Evolutionary conservation across 2,797 vertebrate genomes (phyloP).

Genomic region (Notoglanidium macrostoma): DNA sequence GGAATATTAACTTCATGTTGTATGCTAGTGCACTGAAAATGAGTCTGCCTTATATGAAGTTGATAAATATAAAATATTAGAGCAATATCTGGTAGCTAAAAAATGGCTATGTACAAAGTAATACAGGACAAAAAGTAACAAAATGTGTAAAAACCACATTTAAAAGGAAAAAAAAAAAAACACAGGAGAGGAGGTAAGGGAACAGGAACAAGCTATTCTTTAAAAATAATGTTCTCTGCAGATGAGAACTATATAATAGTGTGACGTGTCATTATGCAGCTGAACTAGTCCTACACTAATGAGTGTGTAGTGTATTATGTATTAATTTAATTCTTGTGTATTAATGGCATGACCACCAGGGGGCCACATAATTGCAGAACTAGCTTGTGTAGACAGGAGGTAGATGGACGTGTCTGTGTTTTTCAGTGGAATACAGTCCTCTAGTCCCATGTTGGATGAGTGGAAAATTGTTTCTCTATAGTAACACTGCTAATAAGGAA

Average conservation of each 20-base stretch:
- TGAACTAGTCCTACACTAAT: neutral
- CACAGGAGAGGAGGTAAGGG: constrained; percentile 34
- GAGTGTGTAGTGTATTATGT: neutral
- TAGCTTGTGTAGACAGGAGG: neutral
- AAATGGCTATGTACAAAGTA: constrained; percentile 68
- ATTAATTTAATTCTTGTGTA: neutral
- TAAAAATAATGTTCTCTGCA: constrained; percentile 37
- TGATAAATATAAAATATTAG: constrained; percentile 64
- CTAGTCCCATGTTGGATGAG: neutral
- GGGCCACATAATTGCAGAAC: constrained; percentile 53
- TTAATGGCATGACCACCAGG: constrained; percentile 57
- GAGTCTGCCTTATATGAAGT: constrained; percentile 62
- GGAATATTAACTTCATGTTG: constrained; percentile 63
- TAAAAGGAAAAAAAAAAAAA: constrained; percentile 50
- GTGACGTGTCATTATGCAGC: neutral
- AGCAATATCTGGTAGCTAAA: constrained; percentile 62
- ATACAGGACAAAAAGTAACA: constrained; percentile 65
- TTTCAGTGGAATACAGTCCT: constrained; percentile 14
- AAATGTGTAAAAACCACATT: constrained; percentile 54
- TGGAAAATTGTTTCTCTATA: constrained; percentile 37
- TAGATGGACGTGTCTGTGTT: neutral
- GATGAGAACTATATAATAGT: constrained; percentile 4
- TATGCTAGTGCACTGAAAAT: constrained; percentile 63
- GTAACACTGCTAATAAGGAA: constrained; percentile 57
- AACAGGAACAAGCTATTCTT: constrained; percentile 66